phyloP scores from a whole-genome alignment of 2,888 invertebrate genomes.

The Tyria jacobaeae region DNA sequence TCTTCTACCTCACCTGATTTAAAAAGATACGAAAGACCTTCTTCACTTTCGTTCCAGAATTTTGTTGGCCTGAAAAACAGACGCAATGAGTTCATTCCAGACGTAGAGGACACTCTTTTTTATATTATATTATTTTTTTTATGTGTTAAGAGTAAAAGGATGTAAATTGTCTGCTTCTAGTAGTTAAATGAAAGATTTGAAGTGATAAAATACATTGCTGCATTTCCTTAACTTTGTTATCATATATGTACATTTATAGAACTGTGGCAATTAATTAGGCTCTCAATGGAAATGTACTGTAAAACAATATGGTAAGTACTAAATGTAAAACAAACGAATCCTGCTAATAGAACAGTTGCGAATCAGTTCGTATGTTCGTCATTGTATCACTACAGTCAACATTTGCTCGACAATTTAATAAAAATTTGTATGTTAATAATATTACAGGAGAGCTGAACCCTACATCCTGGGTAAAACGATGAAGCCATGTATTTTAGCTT shows the following conservation, averaged over 20 bases:
- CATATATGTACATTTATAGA: not conserved
- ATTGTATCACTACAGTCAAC: conserved; percentile 63
- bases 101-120: too few relatives aligned
- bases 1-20: too few relatives aligned
- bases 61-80: too few relatives aligned
- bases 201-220: not conserved
- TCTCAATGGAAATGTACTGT: conserved; percentile 69
- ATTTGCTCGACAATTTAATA: conserved; percentile 61
- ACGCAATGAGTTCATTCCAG: too few relatives aligned
- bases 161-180: too few relatives aligned
- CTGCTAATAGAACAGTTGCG: conserved; percentile 71
- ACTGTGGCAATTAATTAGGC: conserved; percentile 32
- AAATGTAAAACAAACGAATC: conserved; percentile 66
- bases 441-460: conserved; percentile 31
- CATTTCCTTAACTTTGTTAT: not conserved
- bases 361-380: conserved; percentile 59
- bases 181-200: too few relatives aligned
- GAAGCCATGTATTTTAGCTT: not conserved
- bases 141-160: too few relatives aligned
- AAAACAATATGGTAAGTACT: conserved; percentile 70
- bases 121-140: too few relatives aligned
- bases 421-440: conserved; percentile 69
- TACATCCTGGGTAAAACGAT: not conserved
- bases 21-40: too few relatives aligned
- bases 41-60: too few relatives aligned